Conservation (phyloP, 2,113 vertebrate genomes). For the Centrocercus urophasianus region DNA sequence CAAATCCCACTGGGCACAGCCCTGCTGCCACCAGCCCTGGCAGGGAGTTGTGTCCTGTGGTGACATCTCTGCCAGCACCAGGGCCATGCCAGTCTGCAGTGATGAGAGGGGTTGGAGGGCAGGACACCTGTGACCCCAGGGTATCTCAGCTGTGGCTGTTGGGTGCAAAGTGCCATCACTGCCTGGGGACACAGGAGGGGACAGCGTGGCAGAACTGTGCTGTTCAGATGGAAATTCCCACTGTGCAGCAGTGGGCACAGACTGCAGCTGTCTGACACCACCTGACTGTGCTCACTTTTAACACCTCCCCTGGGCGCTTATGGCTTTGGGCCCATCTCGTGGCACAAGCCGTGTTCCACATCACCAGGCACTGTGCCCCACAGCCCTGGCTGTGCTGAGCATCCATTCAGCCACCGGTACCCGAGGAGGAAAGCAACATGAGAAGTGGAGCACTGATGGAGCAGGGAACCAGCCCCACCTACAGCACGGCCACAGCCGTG, state of each 20-base stretch:
- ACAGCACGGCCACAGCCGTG: conserved; percentile 33
- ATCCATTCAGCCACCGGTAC: not conserved
- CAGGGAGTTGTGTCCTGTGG: accelerated
- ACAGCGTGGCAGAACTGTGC: accelerated
- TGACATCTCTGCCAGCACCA: not conserved
- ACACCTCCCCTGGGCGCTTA: not conserved
- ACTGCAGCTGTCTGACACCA: not conserved
- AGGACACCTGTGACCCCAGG: not conserved
- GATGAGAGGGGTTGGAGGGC: not conserved
- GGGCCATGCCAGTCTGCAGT: not conserved
- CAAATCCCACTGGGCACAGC: not conserved
- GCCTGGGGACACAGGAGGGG: not conserved
- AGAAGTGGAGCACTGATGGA: conserved; percentile 4
- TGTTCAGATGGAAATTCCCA: too few relatives aligned
- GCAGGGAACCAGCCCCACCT: conserved; percentile 70
- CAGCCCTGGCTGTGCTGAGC: too few relatives aligned
- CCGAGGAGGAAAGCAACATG: not conserved
- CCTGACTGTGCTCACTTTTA: not conserved
- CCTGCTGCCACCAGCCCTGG: not conserved
- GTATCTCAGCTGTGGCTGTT: accelerated
- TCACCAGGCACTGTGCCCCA: not conserved
- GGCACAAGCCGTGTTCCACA: not conserved
- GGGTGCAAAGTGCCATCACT: not conserved
- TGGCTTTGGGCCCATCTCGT: not conserved
- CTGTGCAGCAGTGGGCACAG: not conserved